phyloP scores from a whole-genome alignment of 2,888 invertebrate genomes.

The Adineta ricciae region DNA sequence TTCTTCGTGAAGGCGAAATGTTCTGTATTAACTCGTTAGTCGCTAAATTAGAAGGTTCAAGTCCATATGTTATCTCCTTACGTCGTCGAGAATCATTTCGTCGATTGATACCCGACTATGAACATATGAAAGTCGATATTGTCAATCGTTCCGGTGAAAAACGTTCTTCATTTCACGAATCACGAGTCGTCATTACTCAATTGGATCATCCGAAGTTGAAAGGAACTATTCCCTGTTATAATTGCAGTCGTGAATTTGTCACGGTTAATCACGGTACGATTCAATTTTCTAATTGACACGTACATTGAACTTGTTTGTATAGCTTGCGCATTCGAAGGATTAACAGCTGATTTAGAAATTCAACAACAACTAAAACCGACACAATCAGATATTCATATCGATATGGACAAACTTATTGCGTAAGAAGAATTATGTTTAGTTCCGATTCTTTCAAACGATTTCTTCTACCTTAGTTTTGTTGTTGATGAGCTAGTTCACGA shows the following conservation, averaged over 20 bases:
- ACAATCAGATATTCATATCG: conserved; percentile 22
- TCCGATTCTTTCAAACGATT: too few species aligned
- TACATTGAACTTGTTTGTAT: neutral
- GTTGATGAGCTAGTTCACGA: conserved; percentile 31
- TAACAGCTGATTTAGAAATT: conserved; percentile 30
- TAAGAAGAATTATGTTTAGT: neutral
- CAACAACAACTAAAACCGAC: conserved; percentile 22
- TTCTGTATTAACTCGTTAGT: conserved; percentile 29
- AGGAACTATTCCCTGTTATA: conserved; percentile 34
- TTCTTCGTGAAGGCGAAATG: conserved; percentile 31
- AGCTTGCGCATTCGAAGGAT: conserved; percentile 33
- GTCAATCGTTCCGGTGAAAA: conserved; percentile 28
- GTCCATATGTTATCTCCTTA: conserved; percentile 32
- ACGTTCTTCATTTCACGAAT: conserved; percentile 29
- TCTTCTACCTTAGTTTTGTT: conserved; percentile 26
- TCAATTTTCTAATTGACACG: neutral
- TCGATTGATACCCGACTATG: conserved; percentile 31
- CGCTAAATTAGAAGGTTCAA: conserved; percentile 22
- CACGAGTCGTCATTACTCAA: conserved; percentile 31
- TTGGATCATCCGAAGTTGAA: conserved; percentile 31
- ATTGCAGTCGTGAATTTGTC: conserved; percentile 34
- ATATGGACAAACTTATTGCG: conserved; percentile 33
- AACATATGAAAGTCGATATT: conserved; percentile 28
- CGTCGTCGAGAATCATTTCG: conserved; percentile 30
- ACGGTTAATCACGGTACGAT: conserved; percentile 29